Conservation (phyloP, 2,113 vertebrate species). For the Neofelis nebulosa region DNA sequence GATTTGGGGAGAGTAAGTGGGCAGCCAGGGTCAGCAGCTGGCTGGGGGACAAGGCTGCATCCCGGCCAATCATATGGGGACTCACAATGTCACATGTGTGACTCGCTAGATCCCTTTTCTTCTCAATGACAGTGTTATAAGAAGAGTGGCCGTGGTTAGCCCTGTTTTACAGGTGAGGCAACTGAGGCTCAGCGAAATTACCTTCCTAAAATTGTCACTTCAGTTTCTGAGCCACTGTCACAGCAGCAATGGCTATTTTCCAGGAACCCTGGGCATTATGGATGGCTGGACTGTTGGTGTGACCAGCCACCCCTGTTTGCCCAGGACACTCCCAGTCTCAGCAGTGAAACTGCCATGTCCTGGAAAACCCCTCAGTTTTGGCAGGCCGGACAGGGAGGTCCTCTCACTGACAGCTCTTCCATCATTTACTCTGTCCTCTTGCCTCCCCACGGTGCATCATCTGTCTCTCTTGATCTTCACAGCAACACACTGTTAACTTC, state of each 20-base stretch:
- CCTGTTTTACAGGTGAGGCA: not conserved
- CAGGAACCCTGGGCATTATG: not conserved
- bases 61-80: not conserved
- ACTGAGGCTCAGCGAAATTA: not conserved
- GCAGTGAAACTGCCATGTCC: not conserved
- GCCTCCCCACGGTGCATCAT: not conserved
- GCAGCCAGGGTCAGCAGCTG: not conserved
- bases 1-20: not conserved
- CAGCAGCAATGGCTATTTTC: not conserved
- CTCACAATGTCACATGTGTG: not conserved
- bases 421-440: not conserved
- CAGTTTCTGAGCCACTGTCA: not conserved
- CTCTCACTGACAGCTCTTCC: too few relatives aligned
- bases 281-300: not conserved
- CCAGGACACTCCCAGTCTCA: not conserved
- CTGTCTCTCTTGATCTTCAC: not conserved
- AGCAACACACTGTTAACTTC: not conserved
- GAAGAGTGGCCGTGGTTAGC: not conserved
- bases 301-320: not conserved
- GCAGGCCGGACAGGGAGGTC: not conserved
- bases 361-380: not conserved
- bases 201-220: not conserved
- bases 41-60: not conserved
- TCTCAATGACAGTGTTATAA: not conserved
- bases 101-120: not conserved